A percentile compares a stretch with the other conserved stretches of the same genome.
phyloP scores from a whole-genome alignment of 2,888 invertebrate genomes.

The Ashinkailepas kermadecensis region DNA sequence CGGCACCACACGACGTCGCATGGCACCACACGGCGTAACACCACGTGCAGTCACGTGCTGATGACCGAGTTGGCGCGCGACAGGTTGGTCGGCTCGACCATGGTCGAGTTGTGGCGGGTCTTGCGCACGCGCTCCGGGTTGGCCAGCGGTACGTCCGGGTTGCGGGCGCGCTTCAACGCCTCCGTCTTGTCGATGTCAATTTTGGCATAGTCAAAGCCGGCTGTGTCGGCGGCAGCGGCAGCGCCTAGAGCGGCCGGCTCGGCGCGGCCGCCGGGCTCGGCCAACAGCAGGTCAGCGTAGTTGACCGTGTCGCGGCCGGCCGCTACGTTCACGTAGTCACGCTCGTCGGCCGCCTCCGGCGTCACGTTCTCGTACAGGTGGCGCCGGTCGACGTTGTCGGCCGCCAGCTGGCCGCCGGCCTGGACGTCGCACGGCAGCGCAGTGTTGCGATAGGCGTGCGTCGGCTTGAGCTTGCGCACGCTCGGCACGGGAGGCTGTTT shows the following conservation, averaged over 20 bases:
- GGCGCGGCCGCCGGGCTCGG: constrained; percentile 41
- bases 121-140: constrained; percentile 59
- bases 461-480: neutral
- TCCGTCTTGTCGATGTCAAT: constrained; percentile 92
- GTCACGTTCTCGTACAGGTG: constrained; percentile 46
- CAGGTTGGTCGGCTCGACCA: constrained; percentile 36
- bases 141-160: constrained; percentile 60
- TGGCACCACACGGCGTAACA: too few species aligned
- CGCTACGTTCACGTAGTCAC: constrained; percentile 52
- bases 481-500: neutral
- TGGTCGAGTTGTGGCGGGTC: constrained; percentile 71
- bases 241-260: constrained; percentile 35
- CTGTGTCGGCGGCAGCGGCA: constrained; percentile 27
- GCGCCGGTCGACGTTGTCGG: constrained; percentile 33
- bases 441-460: neutral
- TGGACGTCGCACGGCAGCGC: constrained; percentile 35
- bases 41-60: neutral
- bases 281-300: constrained; percentile 72
- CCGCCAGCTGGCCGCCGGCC: constrained; percentile 36
- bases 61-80: constrained; percentile 32
- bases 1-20: too few species aligned
- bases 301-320: constrained; percentile 50
- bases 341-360: constrained; percentile 40
- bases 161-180: constrained; percentile 59
- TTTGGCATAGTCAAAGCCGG: constrained; percentile 62